Evolutionary conservation across 2,888 invertebrate genomes (phyloP), one percentile per base, ranked within the genome.

Genomic region (Pyrgus malvae): DNA sequence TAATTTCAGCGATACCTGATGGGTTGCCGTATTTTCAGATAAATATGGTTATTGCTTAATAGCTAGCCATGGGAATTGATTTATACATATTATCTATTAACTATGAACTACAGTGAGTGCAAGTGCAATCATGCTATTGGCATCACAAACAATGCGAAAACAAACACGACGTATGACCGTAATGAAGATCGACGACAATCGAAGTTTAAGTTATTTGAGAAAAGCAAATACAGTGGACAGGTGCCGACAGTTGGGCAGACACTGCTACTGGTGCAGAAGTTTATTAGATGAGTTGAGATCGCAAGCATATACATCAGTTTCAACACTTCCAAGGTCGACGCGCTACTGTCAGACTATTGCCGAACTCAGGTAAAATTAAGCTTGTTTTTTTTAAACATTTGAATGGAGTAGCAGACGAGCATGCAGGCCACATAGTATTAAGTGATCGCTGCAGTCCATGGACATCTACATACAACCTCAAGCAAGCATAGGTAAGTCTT

Each of bases 91-190:
- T 31, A 31, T 50, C 69, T 70, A 74, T 70, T 70, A 72, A 67
- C 70, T 64, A 63, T 57, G 64, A 42, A 41, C 42, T 65, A 68
- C 65, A 69, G 74, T 72, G 72, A 78, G 70, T 76, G 80, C 78
- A 78, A 70, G 75, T 74, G 78, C 80, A 83, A 79, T 78, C 76
- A 80, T 73, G 76, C 78, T 72, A 78, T 80, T 79, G 76, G 70
- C 68, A 70, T 66, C 64, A 69, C 83, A 85, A 85, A 86, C 84
- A 86, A 81, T 78, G 79, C 74, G 73, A 72, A 83, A 83, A 86
- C 82, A 80, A 78, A 78, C 74, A 66, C 63, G 67, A 74, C 83
- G 85, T 84, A 87, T 83, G 83, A 68, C 67, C 65, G 82, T 83
- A 86, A 87, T 86, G 84, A 87, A 87, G 84, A 83, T 38, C 25